Percentiles rank a stretch among this genome's conserved stretches.
Evolutionary conservation across 2,888 invertebrate genomes (phyloP).

Genomic region (Physocephala rufipes): DNA sequence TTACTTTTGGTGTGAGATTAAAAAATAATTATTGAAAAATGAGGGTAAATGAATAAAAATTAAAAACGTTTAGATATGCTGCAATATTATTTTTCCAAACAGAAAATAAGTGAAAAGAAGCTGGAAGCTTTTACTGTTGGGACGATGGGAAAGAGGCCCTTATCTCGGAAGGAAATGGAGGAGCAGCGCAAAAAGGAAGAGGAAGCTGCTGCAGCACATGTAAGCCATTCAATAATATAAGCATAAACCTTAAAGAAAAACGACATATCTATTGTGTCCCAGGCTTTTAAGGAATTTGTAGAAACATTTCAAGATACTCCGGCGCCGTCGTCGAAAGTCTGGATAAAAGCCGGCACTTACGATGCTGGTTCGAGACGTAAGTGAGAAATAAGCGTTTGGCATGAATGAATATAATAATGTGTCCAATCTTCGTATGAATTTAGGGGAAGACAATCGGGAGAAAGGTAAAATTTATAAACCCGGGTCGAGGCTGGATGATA

Average conservation of each 20-base stretch:
- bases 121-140: constrained; percentile 80
- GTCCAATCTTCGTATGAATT: constrained; percentile 40
- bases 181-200: constrained; percentile 88
- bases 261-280: background rate
- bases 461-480: constrained; percentile 94
- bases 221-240: constrained; percentile 64
- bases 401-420: background rate
- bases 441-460: constrained; percentile 88
- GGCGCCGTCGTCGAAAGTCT: constrained; percentile 84
- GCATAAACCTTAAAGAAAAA: constrained; percentile 1
- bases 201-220: constrained; percentile 90
- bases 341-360: constrained; percentile 98
- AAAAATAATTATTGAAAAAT: constrained; percentile 24
- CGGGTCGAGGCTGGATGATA: constrained; percentile 77
- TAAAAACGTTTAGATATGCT: background rate
- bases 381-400: constrained; percentile 50
- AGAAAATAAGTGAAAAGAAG: constrained; percentile 77
- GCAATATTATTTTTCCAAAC: constrained; percentile 21
- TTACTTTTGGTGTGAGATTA: too few relatives aligned
- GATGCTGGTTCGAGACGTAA: constrained; percentile 92
- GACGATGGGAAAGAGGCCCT: constrained; percentile 74
- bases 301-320: constrained; percentile 94
- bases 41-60: constrained; percentile 33
- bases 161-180: constrained; percentile 86
- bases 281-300: constrained; percentile 97